These are phyloP conservation scores for Protosalanx chinensis DNA, from an alignment of 2,797 vertebrate genomes.

Conservation along the genomic window DNA sequence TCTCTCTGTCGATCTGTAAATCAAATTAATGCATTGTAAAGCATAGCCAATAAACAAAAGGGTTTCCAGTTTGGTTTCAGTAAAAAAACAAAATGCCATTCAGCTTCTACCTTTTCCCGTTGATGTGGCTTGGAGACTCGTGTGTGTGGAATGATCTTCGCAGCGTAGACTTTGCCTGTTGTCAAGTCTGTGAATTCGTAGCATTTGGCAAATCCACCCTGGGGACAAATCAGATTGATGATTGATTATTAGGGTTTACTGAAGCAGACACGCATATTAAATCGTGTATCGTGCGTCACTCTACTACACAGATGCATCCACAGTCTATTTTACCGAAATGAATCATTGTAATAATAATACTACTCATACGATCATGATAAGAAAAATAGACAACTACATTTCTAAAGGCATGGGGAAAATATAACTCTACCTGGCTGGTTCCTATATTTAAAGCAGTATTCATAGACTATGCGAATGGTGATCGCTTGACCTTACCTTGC, in stretches of 20 bases:
- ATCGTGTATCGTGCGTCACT: background rate
- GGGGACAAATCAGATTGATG: conserved; percentile 13
- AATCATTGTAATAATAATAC: background rate
- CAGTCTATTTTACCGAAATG: background rate
- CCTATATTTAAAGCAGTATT: background rate
- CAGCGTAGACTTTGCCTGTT: conserved; percentile 84
- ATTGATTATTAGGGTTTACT: background rate
- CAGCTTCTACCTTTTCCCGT: conserved; percentile 78
- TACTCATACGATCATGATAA: background rate
- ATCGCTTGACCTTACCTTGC: conserved; percentile 71
- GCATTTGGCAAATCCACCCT: conserved; percentile 89
- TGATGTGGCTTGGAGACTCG: conserved; percentile 87
- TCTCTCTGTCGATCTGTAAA: conserved; percentile 83
- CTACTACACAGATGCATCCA: background rate
- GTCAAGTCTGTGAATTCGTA: conserved; percentile 86
- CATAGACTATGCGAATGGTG: background rate
- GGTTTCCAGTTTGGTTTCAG: background rate
- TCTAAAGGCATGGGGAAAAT: too few species aligned
- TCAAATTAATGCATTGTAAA: background rate
- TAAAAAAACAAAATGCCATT: background rate
- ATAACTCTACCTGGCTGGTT: background rate
- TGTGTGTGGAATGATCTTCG: conserved; percentile 87
- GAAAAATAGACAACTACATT: background rate
- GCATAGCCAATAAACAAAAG: background rate
- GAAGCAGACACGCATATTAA: background rate